A percentile compares a stretch with the other conserved stretches of the same genome.
These are phyloP conservation scores for Eptatretus atami DNA, from an alignment of 2,797 vertebrate genomes.

Conservation along the genomic window DNA sequence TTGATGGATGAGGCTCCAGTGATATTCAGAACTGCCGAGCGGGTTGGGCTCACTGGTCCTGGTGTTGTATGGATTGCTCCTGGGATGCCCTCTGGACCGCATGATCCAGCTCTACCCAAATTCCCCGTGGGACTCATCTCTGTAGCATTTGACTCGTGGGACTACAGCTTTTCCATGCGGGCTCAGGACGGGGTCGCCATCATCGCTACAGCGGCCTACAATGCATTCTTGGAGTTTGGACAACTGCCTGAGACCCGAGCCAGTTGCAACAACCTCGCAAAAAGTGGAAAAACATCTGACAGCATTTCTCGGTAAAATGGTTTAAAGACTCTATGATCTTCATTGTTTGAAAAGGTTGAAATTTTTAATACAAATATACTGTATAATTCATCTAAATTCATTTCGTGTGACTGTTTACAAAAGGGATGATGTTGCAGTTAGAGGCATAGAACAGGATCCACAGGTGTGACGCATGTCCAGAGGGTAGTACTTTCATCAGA, in stretches of 20 bases:
- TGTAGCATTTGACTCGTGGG: constrained; percentile 80
- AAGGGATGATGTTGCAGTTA: no score
- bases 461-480: no score
- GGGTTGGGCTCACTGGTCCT: constrained; percentile 61
- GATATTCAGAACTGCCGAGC: constrained; percentile 68
- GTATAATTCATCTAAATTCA: no score
- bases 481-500: no score
- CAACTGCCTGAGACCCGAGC: constrained; percentile 61
- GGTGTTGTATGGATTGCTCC: constrained; percentile 97
- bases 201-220: constrained; percentile 53
- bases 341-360: no score
- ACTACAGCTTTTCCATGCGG: constrained; percentile 56
- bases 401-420: no score
- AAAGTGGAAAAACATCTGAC: not conserved
- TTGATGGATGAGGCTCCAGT: constrained; percentile 66
- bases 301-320: not conserved
- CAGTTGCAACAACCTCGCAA: constrained; percentile 30
- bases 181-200: constrained; percentile 73
- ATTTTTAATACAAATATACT: no score
- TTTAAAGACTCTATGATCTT: no score
- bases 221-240: constrained; percentile 64
- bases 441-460: no score
- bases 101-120: constrained; percentile 43
- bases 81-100: constrained; percentile 58
- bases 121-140: constrained; percentile 82